These are phyloP conservation scores for Diploptera punctata DNA, from an alignment of 2,888 invertebrate species.

Conservation along the genomic window DNA sequence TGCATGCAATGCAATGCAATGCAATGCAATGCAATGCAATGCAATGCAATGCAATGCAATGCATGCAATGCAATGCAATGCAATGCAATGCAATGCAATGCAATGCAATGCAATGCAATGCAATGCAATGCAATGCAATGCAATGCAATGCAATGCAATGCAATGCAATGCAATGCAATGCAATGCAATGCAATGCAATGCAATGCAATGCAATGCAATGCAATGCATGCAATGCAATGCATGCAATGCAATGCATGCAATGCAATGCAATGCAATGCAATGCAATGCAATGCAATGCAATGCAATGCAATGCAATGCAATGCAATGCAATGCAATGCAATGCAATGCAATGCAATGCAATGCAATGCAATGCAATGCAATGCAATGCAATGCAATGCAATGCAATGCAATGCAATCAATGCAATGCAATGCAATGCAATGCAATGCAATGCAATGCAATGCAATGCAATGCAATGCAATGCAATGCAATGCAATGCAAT, in stretches of 20 bases:
- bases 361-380: background rate
- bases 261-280: too few species aligned
- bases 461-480: background rate
- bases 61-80: too few species aligned
- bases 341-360: background rate
- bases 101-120: background rate
- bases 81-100: background rate
- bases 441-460: background rate
- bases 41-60: constrained; percentile 7
- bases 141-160: background rate
- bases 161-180: background rate
- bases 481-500: background rate
- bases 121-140: background rate
- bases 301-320: too few species aligned
- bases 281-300: too few species aligned
- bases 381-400: background rate
- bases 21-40: constrained; percentile 13
- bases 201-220: background rate
- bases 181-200: background rate
- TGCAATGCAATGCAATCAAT: background rate
- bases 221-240: background rate
- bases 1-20: too few species aligned
- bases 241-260: background rate
- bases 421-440: background rate
- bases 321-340: too few species aligned